Evolutionary conservation across 2,888 invertebrate genomes (phyloP).

Genomic region (Eupithecia tripunctaria): DNA sequence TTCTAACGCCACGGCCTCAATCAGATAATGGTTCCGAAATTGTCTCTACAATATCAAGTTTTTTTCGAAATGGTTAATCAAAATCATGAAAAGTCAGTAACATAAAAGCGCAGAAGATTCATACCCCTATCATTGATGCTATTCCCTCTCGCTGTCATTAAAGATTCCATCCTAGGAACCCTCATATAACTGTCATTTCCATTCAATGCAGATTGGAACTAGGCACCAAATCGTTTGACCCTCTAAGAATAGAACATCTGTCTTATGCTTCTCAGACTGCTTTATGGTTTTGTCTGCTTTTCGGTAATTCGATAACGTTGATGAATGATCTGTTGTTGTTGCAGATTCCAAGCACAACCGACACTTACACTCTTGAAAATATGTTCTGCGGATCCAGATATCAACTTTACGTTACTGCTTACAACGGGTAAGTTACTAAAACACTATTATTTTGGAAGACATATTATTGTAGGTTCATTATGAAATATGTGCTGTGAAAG

Average conservation of each 20-base stretch:
- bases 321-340: slow-evolving; percentile 43
- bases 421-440: slow-evolving; percentile 89
- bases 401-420: slow-evolving; percentile 96
- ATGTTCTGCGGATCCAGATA: slow-evolving; percentile 96
- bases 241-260: no score
- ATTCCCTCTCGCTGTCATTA: no score
- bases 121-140: no score
- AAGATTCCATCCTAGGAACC: no score
- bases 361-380: slow-evolving; percentile 93
- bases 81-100: neutral
- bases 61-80: neutral
- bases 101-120: no score
- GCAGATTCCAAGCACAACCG: slow-evolving; percentile 88
- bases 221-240: no score
- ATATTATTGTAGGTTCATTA: neutral
- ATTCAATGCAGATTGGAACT: no score
- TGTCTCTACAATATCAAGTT: no score
- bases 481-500: no score
- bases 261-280: neutral
- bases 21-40: no score
- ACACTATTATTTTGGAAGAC: neutral
- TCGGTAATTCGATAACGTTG: neutral
- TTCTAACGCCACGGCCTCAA: no score
- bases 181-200: neutral
- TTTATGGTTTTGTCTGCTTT: neutral